A percentile compares a stretch with the other conserved stretches of the same genome.
phyloP scores from a whole-genome alignment of 64 coral and sea anemone species.

The Stylophora pistillata region DNA sequence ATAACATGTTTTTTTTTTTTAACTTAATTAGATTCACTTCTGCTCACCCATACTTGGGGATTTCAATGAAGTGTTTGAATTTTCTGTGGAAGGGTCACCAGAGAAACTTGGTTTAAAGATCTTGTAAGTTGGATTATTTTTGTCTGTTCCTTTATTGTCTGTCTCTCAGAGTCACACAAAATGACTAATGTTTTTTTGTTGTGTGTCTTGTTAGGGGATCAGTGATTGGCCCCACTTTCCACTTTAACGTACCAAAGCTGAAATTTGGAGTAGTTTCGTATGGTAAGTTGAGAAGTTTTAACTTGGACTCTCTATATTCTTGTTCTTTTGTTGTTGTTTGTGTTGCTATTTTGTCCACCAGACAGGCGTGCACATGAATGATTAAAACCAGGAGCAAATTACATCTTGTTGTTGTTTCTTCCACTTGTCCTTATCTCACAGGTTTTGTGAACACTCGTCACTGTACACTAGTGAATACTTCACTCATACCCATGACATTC shows the following conservation, averaged over 20 bases:
- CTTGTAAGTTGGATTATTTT: conserved; percentile 50
- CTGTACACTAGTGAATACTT: conserved; percentile 89
- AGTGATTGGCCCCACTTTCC: conserved; percentile 99
- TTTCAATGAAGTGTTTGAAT: conserved; percentile 80
- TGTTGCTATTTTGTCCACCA: neutral
- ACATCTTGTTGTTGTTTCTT: neutral
- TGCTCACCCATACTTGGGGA: conserved; percentile 89
- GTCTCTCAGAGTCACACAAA: neutral
- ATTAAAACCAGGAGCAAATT: neutral
- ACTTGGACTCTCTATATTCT: no score
- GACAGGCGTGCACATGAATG: neutral
- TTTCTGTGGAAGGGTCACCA: conserved; percentile 89
- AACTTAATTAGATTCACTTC: conserved; percentile 65
- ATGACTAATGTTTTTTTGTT: neutral
- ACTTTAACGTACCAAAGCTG: conserved; percentile 87
- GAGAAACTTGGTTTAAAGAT: conserved; percentile 83
- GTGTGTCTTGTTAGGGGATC: conserved; percentile 67
- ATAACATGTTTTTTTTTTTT: neutral
- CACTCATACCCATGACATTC: conserved; percentile 97
- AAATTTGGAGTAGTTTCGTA: conserved; percentile 98
- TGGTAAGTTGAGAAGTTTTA: conserved; percentile 49
- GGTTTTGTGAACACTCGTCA: conserved; percentile 88
- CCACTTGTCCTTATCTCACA: neutral
- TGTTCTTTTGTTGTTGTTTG: neutral
- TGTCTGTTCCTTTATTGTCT: neutral